Conservation (phyloP, 2,797 vertebrate genomes). For the Petrocephalus sullivani region DNA sequence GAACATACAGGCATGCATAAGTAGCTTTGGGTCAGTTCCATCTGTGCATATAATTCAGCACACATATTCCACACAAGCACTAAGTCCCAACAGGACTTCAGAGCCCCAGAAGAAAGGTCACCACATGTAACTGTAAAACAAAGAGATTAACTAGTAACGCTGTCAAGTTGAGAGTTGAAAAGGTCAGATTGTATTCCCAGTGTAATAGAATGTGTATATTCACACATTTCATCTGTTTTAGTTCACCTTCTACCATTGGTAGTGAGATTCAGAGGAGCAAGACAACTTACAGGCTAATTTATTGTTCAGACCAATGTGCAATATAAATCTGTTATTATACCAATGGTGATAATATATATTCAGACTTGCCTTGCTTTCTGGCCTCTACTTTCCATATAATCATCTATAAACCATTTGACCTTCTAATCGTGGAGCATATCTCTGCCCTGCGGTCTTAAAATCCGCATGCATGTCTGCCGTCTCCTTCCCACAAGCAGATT, state of each 20-base stretch:
- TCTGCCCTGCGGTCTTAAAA: not conserved
- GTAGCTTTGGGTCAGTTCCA: not conserved
- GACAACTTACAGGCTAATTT: conserved; percentile 23
- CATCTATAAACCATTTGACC: conserved; percentile 7
- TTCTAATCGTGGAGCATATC: not conserved
- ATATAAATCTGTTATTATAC: conserved; percentile 35
- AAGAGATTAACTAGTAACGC: not conserved
- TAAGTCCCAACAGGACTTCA: conserved; percentile 3
- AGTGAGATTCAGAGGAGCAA: not conserved
- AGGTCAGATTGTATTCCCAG: not conserved
- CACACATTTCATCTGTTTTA: not conserved
- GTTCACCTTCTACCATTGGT: not conserved
- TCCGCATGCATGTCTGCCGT: not conserved
- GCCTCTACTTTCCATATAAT: conserved; percentile 35
- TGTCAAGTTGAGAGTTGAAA: not conserved
- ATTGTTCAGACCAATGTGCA: conserved; percentile 24
- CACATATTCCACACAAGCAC: not conserved
- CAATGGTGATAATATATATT: conserved; percentile 26
- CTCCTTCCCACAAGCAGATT: not conserved
- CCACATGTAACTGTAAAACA: not conserved
- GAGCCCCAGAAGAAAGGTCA: not conserved
- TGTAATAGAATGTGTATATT: not conserved
- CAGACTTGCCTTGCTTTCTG: conserved; percentile 9
- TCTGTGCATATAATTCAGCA: not conserved
- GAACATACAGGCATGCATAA: not conserved